A percentile compares a stretch with the other conserved stretches of the same genome.
Conservation (phyloP, 2,888 invertebrate species). For the Therioaphis trifolii region DNA sequence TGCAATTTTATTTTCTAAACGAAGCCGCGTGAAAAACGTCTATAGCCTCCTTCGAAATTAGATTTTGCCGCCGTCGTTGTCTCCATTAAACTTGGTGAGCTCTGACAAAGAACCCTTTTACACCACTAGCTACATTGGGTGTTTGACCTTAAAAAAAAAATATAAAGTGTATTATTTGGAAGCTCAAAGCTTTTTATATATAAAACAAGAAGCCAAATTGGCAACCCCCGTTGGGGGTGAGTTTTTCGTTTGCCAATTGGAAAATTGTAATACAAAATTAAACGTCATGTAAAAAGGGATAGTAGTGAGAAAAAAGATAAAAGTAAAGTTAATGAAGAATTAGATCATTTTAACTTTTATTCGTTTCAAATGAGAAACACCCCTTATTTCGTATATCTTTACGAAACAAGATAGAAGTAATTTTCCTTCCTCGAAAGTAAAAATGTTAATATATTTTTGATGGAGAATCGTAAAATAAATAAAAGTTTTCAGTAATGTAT, state of each 20-base stretch:
- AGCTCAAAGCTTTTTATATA: constrained; percentile 46
- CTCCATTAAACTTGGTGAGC: constrained; percentile 53
- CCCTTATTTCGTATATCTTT: not conserved
- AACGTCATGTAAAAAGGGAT: constrained; percentile 16
- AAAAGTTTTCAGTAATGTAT: not conserved
- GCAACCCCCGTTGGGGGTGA: constrained; percentile 22
- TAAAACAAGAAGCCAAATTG: constrained; percentile 54
- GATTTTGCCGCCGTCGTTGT: constrained; percentile 48
- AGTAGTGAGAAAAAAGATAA: constrained; percentile 38
- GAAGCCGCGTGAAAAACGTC: constrained; percentile 36
- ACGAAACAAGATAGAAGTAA: not conserved
- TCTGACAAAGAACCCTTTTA: constrained; percentile 59
- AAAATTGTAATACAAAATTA: constrained; percentile 40
- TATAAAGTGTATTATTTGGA: constrained; percentile 40
- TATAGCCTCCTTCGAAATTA: constrained; percentile 51
- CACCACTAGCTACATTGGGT: constrained; percentile 29
- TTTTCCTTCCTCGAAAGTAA: constrained; percentile 12
- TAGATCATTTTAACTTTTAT: constrained; percentile 47
- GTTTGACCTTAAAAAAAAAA: constrained; percentile 49
- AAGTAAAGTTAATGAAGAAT: constrained; percentile 54
- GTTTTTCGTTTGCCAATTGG: constrained; percentile 34
- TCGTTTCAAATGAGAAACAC: constrained; percentile 35
- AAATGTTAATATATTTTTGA: constrained; percentile 28
- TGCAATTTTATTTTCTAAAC: constrained; percentile 40
- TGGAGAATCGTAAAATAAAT: constrained; percentile 4